phyloP scores from a whole-genome alignment of 2,888 invertebrate genomes.

The Lucinisca nassula region DNA sequence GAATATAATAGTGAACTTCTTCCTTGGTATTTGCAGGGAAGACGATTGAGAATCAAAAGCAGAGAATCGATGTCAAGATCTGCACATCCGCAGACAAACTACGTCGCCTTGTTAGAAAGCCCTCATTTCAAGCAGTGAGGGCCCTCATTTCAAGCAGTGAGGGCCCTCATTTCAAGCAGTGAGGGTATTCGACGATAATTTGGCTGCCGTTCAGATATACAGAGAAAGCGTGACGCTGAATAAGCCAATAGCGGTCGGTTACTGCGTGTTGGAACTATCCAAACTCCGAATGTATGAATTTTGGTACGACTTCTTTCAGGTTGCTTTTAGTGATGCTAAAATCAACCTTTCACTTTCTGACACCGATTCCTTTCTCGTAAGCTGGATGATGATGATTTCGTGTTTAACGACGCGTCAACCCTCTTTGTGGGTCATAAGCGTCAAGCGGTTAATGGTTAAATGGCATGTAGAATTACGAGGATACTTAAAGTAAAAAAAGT shows the following conservation, averaged over 20 bases:
- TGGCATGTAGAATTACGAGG: too few species aligned
- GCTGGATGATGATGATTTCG: too few species aligned
- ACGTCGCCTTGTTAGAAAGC: constrained; percentile 3
- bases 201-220: constrained; percentile 19
- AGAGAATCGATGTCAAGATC: neutral
- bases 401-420: too few species aligned
- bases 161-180: constrained; percentile 14
- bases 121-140: too few species aligned
- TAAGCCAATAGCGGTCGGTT: constrained; percentile 24
- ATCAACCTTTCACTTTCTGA: neutral
- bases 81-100: neutral
- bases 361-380: constrained; percentile 20
- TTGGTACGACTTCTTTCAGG: neutral
- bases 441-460: too few species aligned
- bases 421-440: too few species aligned
- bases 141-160: too few species aligned
- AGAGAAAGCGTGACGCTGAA: neutral
- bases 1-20: too few species aligned
- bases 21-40: too few species aligned
- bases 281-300: constrained; percentile 7
- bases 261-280: constrained; percentile 14
- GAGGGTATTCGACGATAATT: neutral
- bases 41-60: neutral
- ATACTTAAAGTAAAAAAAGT: too few species aligned
- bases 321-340: neutral